Evolutionary conservation across 1,140 invertebrate genomes (phyloP).

Genomic region (Drosophila suzukii): DNA sequence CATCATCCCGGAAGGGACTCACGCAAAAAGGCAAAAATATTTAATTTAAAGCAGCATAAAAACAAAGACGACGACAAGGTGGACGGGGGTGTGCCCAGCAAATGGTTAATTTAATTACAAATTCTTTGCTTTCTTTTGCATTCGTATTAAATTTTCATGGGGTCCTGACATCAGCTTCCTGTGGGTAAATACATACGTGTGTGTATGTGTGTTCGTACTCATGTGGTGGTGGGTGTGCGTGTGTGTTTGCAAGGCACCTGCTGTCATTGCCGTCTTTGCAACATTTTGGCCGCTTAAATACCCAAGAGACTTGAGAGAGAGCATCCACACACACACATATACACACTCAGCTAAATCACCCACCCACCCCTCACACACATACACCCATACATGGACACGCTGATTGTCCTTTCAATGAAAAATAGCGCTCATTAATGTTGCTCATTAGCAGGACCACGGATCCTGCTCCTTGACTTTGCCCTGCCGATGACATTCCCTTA

Average conservation of each 20-base stretch:
- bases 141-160: constrained; percentile 76
- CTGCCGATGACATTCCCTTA: constrained; percentile 31
- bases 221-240: constrained; percentile 6
- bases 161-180: constrained; percentile 18
- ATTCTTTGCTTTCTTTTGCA: constrained; percentile 73
- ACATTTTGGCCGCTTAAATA: constrained; percentile 68
- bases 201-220: not conserved
- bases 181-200: not conserved
- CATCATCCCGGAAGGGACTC: constrained; percentile 39
- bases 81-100: constrained; percentile 18
- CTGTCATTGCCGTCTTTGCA: constrained; percentile 67
- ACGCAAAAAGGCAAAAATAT: constrained; percentile 42
- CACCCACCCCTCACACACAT: constrained; percentile 6
- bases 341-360: constrained; percentile 2
- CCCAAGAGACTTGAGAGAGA: constrained; percentile 56
- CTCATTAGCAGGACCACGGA: constrained; percentile 69
- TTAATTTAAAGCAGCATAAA: constrained; percentile 44
- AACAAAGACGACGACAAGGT: constrained; percentile 5
- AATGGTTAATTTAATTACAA: constrained; percentile 83
- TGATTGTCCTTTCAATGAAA: constrained; percentile 79
- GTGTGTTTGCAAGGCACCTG: constrained; percentile 49
- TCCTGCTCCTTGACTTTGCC: constrained; percentile 21
- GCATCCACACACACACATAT: constrained; percentile 14
- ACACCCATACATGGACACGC: constrained; percentile 21
- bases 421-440: constrained; percentile 81